Evolutionary conservation across 2,888 invertebrate genomes (phyloP).

Genomic region (Lithosia quadra): DNA sequence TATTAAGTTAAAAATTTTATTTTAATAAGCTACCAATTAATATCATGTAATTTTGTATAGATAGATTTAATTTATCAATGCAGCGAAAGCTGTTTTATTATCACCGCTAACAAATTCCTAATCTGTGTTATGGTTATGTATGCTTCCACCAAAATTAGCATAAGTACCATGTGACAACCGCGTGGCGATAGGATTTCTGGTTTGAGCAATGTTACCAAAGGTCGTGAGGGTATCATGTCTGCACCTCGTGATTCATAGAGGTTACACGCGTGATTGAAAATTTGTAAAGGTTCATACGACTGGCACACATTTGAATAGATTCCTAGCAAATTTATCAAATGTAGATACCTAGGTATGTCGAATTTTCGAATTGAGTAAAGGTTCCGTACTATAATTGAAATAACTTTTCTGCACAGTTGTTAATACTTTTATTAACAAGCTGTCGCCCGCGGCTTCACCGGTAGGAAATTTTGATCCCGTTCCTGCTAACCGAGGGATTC

Average conservation of each 20-base stretch:
- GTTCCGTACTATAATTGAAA: neutral
- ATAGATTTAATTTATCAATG: no score
- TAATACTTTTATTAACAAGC: no score
- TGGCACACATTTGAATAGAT: neutral
- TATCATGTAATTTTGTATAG: no score
- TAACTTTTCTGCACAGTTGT: neutral
- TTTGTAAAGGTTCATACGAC: neutral
- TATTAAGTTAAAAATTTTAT: no score
- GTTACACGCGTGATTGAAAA: neutral
- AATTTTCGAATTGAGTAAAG: neutral
- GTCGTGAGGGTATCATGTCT: neutral
- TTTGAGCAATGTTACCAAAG: constrained; percentile 5
- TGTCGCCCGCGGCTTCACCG: no score
- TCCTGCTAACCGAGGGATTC: no score
- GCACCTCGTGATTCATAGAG: constrained; percentile 10
- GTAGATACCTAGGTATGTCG: neutral
- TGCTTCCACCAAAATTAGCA: neutral
- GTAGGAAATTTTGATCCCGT: no score
- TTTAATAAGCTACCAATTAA: no score
- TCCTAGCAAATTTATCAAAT: neutral
- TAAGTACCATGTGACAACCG: neutral
- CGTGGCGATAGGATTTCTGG: constrained; percentile 3
- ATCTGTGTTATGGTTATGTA: neutral
- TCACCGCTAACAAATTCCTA: neutral
- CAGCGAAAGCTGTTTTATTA: neutral